Conservation (phyloP, 2,797 vertebrate species). For the Alectoris magna region DNA sequence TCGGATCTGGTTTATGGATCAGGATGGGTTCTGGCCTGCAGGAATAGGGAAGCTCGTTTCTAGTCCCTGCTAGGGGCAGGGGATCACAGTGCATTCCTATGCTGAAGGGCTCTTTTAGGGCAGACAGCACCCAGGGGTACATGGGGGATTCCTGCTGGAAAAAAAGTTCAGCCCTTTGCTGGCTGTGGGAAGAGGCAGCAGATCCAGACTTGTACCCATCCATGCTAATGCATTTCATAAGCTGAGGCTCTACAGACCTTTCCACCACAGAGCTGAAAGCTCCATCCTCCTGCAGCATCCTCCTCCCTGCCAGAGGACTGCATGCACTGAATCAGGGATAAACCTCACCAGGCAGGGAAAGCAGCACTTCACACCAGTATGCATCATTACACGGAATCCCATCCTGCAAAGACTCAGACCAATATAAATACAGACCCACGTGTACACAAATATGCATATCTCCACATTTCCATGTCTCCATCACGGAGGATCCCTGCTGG, state of each 20-base stretch:
- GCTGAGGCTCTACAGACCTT: neutral
- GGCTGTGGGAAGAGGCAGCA: neutral
- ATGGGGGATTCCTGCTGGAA: neutral
- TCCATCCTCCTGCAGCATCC: neutral
- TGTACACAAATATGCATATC: rapidly evolving
- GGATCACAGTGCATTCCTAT: neutral
- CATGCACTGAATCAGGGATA: neutral
- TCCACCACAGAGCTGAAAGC: rapidly evolving
- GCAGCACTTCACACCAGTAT: neutral
- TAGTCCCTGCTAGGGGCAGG: neutral
- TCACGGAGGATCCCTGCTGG: rapidly evolving
- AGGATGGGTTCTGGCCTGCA: neutral
- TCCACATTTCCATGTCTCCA: rapidly evolving
- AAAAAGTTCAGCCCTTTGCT: no score
- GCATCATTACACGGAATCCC: rapidly evolving
- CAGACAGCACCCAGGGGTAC: neutral
- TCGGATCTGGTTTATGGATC: neutral
- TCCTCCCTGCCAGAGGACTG: neutral
- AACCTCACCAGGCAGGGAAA: neutral
- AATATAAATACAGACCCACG: rapidly evolving
- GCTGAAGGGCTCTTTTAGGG: neutral
- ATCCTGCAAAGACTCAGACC: neutral
- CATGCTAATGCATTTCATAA: rapidly evolving
- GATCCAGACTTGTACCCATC: neutral
- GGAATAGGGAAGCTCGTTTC: neutral